Evolutionary conservation across 2,113 vertebrate genomes (phyloP).

Genomic region (Coracopsis vasa): DNA sequence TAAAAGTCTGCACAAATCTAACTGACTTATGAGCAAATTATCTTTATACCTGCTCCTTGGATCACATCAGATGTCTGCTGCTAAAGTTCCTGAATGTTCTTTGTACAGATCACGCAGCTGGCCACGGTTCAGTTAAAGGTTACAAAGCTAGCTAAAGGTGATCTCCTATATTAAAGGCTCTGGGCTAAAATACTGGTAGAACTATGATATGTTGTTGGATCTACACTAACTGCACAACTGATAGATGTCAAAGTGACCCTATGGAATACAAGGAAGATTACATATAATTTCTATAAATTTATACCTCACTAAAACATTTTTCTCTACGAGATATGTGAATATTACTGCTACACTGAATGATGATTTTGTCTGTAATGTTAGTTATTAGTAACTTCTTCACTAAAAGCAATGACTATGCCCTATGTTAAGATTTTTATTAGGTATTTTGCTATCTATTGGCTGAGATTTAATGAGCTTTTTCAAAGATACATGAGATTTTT

Average conservation of each 20-base stretch:
- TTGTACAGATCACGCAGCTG: not conserved
- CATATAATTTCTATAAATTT: not conserved
- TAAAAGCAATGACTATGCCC: not conserved
- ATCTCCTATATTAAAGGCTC: not conserved
- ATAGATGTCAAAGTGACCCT: not conserved
- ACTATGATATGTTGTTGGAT: not conserved
- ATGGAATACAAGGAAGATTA: not conserved
- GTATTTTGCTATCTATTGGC: not conserved
- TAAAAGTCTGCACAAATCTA: not conserved
- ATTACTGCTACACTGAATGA: not conserved
- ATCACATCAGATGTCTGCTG: not conserved
- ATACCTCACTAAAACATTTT: not conserved
- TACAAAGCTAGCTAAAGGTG: not conserved
- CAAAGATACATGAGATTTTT: not conserved
- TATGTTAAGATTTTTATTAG: not conserved
- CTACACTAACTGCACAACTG: not conserved
- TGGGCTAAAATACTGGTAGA: not conserved
- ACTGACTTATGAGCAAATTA: not conserved
- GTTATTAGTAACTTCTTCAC: not conserved
- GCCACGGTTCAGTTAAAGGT: not conserved
- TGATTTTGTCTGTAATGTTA: not conserved
- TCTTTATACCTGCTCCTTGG: constrained; percentile 5
- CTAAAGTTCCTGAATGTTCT: not conserved
- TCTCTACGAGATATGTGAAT: not conserved
- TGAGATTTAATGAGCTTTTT: not conserved